phyloP scores from a whole-genome alignment of 2,113 vertebrate species.

The Rhipidura dahli region DNA sequence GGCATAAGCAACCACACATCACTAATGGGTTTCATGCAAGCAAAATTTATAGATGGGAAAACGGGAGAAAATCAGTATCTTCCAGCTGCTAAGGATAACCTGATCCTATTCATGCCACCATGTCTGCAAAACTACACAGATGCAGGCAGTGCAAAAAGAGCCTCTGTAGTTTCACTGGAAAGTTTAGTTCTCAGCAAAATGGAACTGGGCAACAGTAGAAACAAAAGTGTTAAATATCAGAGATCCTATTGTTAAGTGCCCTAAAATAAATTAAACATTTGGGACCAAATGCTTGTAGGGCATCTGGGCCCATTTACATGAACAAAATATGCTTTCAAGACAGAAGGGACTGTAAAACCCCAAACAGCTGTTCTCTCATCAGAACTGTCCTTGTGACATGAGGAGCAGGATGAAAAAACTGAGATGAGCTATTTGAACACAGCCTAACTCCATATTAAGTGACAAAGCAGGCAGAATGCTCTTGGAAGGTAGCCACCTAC shows the following conservation, averaged over 20 bases:
- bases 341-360: not conserved
- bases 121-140: not conserved
- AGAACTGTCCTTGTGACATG: not conserved
- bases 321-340: not conserved
- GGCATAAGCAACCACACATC: not conserved
- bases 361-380: not conserved
- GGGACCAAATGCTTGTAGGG: not conserved
- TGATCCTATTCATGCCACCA: not conserved
- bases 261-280: slow-evolving; percentile 4
- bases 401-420: not conserved
- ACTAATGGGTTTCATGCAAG: not conserved
- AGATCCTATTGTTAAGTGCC: not conserved
- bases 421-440: not conserved
- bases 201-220: not conserved
- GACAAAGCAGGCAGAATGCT: not conserved
- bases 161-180: not conserved
- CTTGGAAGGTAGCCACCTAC: not conserved
- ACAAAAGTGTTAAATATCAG: not conserved
- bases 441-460: not conserved
- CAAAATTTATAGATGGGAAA: not conserved
- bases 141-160: not conserved
- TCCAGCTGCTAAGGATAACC: slow-evolving; percentile 14
- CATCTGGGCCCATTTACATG: not conserved
- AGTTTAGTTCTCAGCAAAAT: slow-evolving; percentile 3
- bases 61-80: not conserved